phyloP scores from a whole-genome alignment of 2,888 invertebrate genomes.

The Leptinotarsa tumamoca region DNA sequence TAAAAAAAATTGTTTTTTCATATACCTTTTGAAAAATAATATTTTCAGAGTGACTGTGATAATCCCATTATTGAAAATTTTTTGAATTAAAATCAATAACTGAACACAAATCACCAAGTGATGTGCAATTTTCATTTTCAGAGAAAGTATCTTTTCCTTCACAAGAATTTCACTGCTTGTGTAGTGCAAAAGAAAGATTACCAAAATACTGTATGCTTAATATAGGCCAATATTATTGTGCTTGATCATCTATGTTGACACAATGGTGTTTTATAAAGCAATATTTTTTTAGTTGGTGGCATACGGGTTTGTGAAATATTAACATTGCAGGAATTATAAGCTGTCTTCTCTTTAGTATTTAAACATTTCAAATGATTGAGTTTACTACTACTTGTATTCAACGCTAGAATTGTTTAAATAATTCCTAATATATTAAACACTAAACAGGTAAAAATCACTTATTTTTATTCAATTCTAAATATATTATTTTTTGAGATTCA shows the following conservation, averaged over 20 bases:
- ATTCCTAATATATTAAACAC: too few relatives aligned
- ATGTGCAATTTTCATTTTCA: conserved; percentile 15
- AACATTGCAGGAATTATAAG: conserved; percentile 4
- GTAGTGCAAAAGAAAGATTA: conserved; percentile 17
- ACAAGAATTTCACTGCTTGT: conserved; percentile 14
- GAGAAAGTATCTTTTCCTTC: conserved; percentile 21
- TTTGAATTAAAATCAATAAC: background rate
- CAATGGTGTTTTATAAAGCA: conserved; percentile 9
- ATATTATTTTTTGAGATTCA: too few relatives aligned
- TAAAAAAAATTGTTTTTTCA: background rate
- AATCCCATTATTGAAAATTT: background rate
- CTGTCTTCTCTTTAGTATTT: background rate
- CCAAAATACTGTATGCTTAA: conserved; percentile 18
- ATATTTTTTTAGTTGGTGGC: conserved; percentile 1
- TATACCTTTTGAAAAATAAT: background rate
- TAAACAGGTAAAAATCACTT: too few relatives aligned
- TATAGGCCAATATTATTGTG: conserved; percentile 17
- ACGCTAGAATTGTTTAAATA: too few relatives aligned
- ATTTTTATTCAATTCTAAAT: too few relatives aligned
- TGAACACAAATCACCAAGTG: conserved; percentile 1
- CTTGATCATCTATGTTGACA: conserved; percentile 11
- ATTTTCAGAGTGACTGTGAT: conserved; percentile 12
- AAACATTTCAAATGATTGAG: background rate
- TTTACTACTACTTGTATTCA: too few relatives aligned
- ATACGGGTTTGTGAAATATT: conserved; percentile 9